Evolutionary conservation across 2,113 vertebrate species (phyloP).

Genomic region (Electrona antarctica): DNA sequence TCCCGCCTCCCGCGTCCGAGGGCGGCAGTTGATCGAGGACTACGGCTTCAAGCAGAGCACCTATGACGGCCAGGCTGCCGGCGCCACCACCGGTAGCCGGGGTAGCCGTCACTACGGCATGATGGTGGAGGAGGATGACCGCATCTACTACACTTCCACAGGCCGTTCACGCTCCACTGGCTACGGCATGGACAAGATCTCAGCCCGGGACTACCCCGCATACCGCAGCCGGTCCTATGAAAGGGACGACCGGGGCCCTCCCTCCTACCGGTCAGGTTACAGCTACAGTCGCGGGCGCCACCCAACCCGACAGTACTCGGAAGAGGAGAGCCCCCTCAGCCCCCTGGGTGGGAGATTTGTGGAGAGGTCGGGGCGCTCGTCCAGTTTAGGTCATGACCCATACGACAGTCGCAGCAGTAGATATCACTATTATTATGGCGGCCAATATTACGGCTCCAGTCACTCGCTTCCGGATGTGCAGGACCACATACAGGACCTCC

Average conservation of each 20-base stretch:
- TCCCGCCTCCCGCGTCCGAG: conserved; percentile 88
- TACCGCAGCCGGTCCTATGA: conserved; percentile 92
- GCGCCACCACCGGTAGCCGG: conserved; percentile 66
- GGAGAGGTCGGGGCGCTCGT: conserved; percentile 79
- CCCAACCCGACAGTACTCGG: conserved; percentile 88
- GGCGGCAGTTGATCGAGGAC: conserved; percentile 87
- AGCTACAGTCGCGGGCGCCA: conserved; percentile 81
- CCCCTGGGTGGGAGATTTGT: conserved; percentile 83
- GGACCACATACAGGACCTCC: conserved; percentile 92
- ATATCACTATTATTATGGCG: conserved; percentile 75
- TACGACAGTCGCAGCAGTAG: conserved; percentile 82
- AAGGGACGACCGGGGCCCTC: conserved; percentile 81
- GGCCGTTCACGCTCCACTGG: conserved; percentile 87
- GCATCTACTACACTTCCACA: conserved; percentile 83
- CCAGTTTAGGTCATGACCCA: conserved; percentile 79
- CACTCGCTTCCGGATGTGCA: conserved; percentile 99
- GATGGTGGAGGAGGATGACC: conserved; percentile 85
- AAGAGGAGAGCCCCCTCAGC: conserved; percentile 93
- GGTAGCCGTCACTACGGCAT: conserved; percentile 78
- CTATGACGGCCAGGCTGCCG: conserved; percentile 83
- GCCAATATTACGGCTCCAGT: conserved; percentile 91
- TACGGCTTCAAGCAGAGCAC: conserved; percentile 91
- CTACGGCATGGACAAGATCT: conserved; percentile 89
- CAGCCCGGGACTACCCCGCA: conserved; percentile 84
- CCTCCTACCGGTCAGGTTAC: conserved; percentile 82